Evolutionary conservation across 2,113 vertebrate genomes (phyloP).

Genomic region (Stercorarius parasiticus): DNA sequence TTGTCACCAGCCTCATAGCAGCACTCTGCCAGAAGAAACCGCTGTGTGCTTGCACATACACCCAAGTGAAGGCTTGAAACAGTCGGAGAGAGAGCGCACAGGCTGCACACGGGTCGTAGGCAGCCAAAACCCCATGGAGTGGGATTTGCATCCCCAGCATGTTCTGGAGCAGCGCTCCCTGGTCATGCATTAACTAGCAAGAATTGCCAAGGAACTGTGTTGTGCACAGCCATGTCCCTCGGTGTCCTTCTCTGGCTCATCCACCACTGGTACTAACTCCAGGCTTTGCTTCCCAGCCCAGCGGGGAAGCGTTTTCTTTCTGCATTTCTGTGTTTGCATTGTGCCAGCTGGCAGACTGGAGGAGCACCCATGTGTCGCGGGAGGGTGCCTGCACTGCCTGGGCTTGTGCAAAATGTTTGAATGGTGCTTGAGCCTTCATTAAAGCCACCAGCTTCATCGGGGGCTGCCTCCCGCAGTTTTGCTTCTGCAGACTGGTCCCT

Average conservation of each 20-base stretch:
- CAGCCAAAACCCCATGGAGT: background rate
- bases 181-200: background rate
- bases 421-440: background rate
- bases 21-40: background rate
- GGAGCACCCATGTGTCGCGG: accelerated
- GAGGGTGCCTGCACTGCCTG: background rate
- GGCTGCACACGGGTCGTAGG: background rate
- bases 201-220: background rate
- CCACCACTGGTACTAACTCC: background rate
- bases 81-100: background rate
- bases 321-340: background rate
- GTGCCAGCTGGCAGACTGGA: background rate
- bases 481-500: background rate
- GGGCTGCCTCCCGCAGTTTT: background rate
- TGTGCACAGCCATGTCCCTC: background rate
- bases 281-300: background rate
- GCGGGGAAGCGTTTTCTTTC: background rate
- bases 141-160: background rate
- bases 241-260: background rate
- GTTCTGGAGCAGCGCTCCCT: background rate
- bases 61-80: background rate
- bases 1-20: accelerated
- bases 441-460: background rate
- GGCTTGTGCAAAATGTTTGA: background rate
- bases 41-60: background rate